A percentile compares a stretch with the other conserved stretches of the same genome.
These are phyloP conservation scores for Tupiocoris notatus DNA, from an alignment of 2,888 invertebrate species.

Conservation along the genomic window DNA sequence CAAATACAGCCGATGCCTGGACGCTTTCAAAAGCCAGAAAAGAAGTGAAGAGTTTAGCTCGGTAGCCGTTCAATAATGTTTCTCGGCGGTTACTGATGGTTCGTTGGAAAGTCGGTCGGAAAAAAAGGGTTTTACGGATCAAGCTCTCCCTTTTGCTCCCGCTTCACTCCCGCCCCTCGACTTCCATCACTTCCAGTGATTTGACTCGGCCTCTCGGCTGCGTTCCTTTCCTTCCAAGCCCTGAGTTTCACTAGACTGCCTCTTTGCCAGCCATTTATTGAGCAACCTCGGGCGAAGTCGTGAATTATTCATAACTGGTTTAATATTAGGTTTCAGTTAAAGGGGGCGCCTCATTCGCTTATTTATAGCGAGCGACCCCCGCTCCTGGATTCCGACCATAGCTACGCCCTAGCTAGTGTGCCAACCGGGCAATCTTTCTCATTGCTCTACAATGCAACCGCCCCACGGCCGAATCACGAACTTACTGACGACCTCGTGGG, in stretches of 20 bases:
- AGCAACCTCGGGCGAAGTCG: constrained; percentile 25
- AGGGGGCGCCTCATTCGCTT: constrained; percentile 34
- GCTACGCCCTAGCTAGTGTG: no score
- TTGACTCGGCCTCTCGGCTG: constrained; percentile 24
- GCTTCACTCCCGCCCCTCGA: background rate
- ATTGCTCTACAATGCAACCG: no score
- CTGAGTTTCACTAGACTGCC: no score
- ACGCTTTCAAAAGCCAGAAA: background rate
- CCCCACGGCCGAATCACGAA: constrained; percentile 30
- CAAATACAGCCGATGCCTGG: background rate
- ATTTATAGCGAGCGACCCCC: constrained; percentile 15
- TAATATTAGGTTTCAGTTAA: constrained; percentile 40
- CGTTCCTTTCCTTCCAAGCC: background rate
- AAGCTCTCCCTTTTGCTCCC: background rate
- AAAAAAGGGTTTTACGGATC: constrained; percentile 26
- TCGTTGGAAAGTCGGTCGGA: background rate
- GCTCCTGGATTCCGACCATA: no score
- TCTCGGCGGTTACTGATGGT: background rate
- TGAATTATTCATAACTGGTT: constrained; percentile 36
- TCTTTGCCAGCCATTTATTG: constrained; percentile 23
- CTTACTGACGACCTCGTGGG: background rate
- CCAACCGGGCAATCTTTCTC: no score
- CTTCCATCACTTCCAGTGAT: constrained; percentile 17
- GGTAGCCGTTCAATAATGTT: background rate
- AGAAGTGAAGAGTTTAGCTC: background rate